These are phyloP conservation scores for Pampus argenteus DNA, from an alignment of 2,797 vertebrate genomes.

Conservation along the genomic window DNA sequence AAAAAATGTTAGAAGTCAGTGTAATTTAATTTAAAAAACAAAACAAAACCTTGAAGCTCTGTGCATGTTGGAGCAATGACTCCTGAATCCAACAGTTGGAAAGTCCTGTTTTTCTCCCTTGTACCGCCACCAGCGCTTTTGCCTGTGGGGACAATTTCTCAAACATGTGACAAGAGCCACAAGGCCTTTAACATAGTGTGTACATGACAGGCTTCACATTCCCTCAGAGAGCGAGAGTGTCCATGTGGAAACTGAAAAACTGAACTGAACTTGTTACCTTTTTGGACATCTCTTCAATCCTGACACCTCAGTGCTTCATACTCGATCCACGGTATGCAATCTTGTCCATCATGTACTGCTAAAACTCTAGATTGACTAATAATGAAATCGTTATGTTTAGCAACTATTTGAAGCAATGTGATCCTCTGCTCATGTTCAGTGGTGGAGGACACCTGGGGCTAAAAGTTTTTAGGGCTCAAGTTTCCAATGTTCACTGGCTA, in stretches of 20 bases:
- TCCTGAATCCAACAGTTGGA: constrained; percentile 26
- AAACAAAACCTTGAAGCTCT: constrained; percentile 18
- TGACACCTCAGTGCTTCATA: neutral
- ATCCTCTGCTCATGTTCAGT: neutral
- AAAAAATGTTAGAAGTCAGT: neutral
- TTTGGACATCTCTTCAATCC: constrained; percentile 6
- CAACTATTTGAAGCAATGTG: neutral
- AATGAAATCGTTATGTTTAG: neutral
- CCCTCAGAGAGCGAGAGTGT: constrained; percentile 4
- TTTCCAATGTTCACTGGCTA: neutral
- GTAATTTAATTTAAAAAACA: neutral
- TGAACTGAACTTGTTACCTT: constrained; percentile 5
- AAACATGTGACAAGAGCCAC: constrained; percentile 44
- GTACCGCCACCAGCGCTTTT: constrained; percentile 23
- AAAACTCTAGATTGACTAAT: neutral
- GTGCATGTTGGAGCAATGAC: constrained; percentile 50
- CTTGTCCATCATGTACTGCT: neutral
- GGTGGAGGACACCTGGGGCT: neutral
- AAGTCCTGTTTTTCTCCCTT: constrained; percentile 25
- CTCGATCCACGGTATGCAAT: neutral
- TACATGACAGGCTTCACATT: constrained; percentile 21
- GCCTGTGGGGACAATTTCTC: constrained; percentile 44
- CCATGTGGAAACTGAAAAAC: constrained; percentile 11
- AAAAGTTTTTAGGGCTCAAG: too few species aligned
- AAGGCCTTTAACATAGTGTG: constrained; percentile 32